Base-by-base conservation (phyloP, 2,888 invertebrate species). In the Netelia fuscicornis region DNA sequence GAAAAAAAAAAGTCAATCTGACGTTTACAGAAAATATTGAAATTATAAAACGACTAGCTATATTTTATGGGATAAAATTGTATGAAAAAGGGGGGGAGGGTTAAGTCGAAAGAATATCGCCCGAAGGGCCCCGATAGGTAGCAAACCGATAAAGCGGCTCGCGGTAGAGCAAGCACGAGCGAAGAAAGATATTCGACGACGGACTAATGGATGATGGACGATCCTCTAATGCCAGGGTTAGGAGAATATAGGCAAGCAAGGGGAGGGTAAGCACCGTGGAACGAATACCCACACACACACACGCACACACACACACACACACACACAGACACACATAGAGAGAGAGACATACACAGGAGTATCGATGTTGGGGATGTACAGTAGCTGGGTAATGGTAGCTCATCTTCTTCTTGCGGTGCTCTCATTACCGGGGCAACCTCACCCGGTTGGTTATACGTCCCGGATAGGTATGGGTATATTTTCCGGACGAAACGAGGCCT, bases 381-480 rank as follows among this genome's bases (percentile, higher is more conserved):
- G 87, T 87, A 87, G 87, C 52, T 37, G 70, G 81, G 77, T 86
- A 85, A 87, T 87, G 82, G 82, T 82, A 86, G 84, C 86, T 85
- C 85, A 86, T 87, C 83, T 86, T 87, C 87, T 81, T 81, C 83
- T 83, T 86, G 83, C 83, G 74, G 48, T 68, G 80, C 85, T 84
- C 83, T 86, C 85, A 87, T 87, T 87, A 86, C 81, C 71, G 76
- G 62, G 78, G 80, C 81, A 75, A 81, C 56, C 81, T 81, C 82
- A 84, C 83, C 72, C 62, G 81, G 64, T 30, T 30, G 30, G 54
- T 74, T 77, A 60, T 83, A 83, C 71, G 60, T 54, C 71, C 42
- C n/a, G 13, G 67, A 60, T 54, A 54, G 42, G 78, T 83, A 56
- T 74, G 30, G 71, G 64, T 74, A 62, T 84, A 84, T 78, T 78